Conservation (phyloP, 2,888 invertebrate genomes). For the Drosophila demipolita region DNA sequence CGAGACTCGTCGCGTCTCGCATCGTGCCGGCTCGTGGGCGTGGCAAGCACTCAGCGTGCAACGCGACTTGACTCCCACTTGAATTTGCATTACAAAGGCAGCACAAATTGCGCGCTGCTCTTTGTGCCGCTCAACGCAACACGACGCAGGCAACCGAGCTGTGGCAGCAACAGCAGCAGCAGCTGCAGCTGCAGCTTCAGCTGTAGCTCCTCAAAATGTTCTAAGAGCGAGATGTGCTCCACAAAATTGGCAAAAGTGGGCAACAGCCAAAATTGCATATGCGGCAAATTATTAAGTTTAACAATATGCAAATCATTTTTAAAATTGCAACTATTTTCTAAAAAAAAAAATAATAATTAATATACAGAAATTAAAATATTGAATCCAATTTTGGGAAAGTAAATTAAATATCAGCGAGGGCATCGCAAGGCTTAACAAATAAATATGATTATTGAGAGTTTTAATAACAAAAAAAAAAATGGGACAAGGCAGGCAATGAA, state of each 20-base stretch:
- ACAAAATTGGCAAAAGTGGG: background rate
- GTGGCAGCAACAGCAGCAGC: slow-evolving; percentile 29
- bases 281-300: background rate
- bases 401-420: background rate
- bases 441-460: background rate
- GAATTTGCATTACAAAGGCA: slow-evolving; percentile 80
- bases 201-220: slow-evolving; percentile 34
- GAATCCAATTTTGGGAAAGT: background rate
- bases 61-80: slow-evolving; percentile 77
- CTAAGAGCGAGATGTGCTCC: slow-evolving; percentile 17
- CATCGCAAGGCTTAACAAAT: background rate
- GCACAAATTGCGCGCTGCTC: slow-evolving; percentile 77
- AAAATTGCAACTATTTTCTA: background rate
- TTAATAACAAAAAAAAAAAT: too few species aligned
- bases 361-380: background rate
- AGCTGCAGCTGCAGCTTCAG: slow-evolving; percentile 16
- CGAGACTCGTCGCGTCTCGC: slow-evolving; percentile 15
- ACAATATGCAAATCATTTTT: background rate
- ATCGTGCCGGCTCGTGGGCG: slow-evolving; percentile 59
- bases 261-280: background rate
- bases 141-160: slow-evolving; percentile 26
- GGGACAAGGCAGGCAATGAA: too few species aligned
- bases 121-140: slow-evolving; percentile 55
- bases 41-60: slow-evolving; percentile 67
- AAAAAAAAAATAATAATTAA: background rate